A percentile compares a stretch with the other conserved stretches of the same genome.
These are phyloP conservation scores for Chrysogorgia sp. DNA, from an alignment of 92 coral and sea anemone genomes.

Conservation along the genomic window DNA sequence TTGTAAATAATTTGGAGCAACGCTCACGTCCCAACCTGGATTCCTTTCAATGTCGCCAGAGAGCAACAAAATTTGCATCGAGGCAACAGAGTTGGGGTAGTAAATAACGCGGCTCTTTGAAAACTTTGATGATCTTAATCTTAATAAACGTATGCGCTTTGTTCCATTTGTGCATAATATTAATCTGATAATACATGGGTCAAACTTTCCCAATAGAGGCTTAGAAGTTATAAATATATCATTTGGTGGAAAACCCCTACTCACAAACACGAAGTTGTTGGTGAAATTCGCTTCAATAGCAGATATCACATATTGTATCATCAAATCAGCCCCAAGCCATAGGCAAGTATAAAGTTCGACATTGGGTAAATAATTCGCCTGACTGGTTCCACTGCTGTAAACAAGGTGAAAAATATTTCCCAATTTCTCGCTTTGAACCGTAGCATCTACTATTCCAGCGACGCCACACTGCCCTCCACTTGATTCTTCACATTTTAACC, in stretches of 20 bases:
- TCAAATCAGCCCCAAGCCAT: slow-evolving; percentile 16
- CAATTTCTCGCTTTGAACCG: slow-evolving; percentile 18
- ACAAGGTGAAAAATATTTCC: slow-evolving; percentile 1
- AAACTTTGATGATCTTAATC: slow-evolving; percentile 44
- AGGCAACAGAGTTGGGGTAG: slow-evolving; percentile 37
- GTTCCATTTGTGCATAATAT: slow-evolving; percentile 14
- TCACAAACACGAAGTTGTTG: background rate
- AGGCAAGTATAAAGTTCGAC: slow-evolving; percentile 13
- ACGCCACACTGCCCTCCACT: slow-evolving; percentile 9
- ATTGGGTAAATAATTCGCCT: slow-evolving; percentile 24
- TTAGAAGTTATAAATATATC: slow-evolving; percentile 7
- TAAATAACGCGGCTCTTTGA: slow-evolving; percentile 35
- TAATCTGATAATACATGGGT: slow-evolving; percentile 16
- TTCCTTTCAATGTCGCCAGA: too few relatives aligned
- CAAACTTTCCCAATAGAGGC: slow-evolving; percentile 17
- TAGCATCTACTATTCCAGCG: slow-evolving; percentile 7
- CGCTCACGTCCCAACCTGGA: slow-evolving; percentile 38
- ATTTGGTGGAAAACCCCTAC: slow-evolving; percentile 20
- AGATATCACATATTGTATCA: slow-evolving; percentile 10
- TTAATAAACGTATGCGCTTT: slow-evolving; percentile 23
- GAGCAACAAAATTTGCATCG: slow-evolving; percentile 36
- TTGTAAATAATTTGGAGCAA: slow-evolving; percentile 31
- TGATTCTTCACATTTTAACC: too few relatives aligned
- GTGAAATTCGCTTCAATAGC: slow-evolving; percentile 5
- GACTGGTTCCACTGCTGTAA: slow-evolving; percentile 20